Evolutionary conservation across 2,888 invertebrate species (phyloP).

Genomic region (Leptopilina drosophilae): DNA sequence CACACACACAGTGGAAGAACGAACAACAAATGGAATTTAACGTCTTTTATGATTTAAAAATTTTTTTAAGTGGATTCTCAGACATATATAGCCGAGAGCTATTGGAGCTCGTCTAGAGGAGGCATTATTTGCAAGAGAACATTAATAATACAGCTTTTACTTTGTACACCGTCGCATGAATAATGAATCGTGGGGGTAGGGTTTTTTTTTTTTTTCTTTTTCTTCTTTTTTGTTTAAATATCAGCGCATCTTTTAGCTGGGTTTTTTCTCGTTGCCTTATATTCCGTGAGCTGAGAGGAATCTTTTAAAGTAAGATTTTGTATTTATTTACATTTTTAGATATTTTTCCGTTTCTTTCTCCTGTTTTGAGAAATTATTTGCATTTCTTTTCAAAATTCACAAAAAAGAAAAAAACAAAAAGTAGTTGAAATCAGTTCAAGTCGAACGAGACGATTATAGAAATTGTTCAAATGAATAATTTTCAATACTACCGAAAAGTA

Average conservation of each 20-base stretch:
- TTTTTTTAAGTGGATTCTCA: conserved; percentile 4
- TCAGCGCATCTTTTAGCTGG: neutral
- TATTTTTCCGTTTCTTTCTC: no score
- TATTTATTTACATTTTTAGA: no score
- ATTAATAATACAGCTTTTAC: conserved; percentile 11
- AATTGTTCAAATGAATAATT: no score
- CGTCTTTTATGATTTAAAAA: neutral
- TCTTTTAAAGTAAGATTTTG: no score
- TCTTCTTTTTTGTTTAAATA: conserved; percentile 13
- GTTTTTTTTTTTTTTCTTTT: neutral
- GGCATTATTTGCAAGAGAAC: neutral
- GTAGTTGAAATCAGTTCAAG: no score
- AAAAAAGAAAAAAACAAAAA: no score
- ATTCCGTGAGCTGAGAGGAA: neutral
- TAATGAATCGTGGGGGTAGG: neutral
- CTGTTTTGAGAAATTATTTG: no score
- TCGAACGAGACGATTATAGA: no score
- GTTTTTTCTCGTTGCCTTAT: neutral
- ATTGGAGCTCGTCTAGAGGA: neutral
- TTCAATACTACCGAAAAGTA: no score
- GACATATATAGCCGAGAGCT: neutral
- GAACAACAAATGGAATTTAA: conserved; percentile 14
- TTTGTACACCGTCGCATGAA: neutral
- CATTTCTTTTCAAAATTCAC: no score
- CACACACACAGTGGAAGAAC: no score